Base-by-base conservation (phyloP, 2,113 vertebrate species). In the Ploceus nigricollis region DNA sequence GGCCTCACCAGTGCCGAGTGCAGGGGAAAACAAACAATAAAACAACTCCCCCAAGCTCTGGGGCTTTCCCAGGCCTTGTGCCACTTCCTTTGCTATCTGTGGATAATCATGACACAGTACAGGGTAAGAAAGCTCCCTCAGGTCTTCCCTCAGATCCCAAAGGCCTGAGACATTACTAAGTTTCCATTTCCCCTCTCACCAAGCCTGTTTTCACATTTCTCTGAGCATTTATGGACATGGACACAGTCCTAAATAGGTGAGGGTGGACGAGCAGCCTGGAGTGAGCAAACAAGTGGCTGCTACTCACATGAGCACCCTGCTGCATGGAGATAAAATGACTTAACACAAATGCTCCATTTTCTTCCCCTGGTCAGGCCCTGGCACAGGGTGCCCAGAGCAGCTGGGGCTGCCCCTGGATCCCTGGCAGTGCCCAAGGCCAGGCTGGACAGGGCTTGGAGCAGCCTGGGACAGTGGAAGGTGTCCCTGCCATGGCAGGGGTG, bases 361-460 rank as follows among this genome's bases (percentile, higher is more conserved):
- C 65, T 37, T 69, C 25, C 35, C 30, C 54, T 42, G 47, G 19
- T 1, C 2, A n/a, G 58, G 33, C 27, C 33, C 51, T 82, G 60
- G 50, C 65, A 64, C 58, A 81, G 76, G 50, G 4, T 88, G 50
- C 11, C 9, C 86, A 65, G 42, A 57, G 42, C 0, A 73, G 51
- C 51, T 81, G 86, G 1, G 51, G 68, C 77, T 66, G 51, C 37
- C 28, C 37, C 44, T 56, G 50, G 15, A 39, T 20, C 60, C 37
- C 51, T 58, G 60, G 44, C 3, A 81, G 44, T 37, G 33, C 0
- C 51, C 37, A 28, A 45, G 28, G 28, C 15, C 68, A 51, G 19
- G 50, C 0, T 37, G n/a, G 48, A 40, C 1, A 1, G 56, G 47
- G 25, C 13, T 56, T 0, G 42, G 66, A 72, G 42, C 50, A 19